Base-by-base conservation (phyloP, 1,140 invertebrate genomes). In the Gonioctena quinquepunctata region DNA sequence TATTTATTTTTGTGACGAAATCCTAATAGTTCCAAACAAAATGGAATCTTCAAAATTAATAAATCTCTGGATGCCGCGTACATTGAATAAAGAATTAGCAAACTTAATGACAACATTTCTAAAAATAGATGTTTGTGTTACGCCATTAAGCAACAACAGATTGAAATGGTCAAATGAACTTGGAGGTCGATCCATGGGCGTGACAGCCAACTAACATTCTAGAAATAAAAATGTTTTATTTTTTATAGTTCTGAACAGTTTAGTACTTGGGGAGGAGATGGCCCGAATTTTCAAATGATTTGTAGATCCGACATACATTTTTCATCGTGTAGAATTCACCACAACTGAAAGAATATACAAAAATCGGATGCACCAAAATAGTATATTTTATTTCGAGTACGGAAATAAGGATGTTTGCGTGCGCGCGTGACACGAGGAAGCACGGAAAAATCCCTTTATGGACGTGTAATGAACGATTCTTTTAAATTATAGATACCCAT, bases 121-220 rank as follows among this genome's bases (percentile, higher is more conserved):
- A 59, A 59, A 59, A 59, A 59, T 59, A 59, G 25, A 25, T 59
- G 56, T 59, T 59, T 59, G 56, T 28, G 56, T 59, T 59, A 59
- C 56, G 25, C 56, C 56, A 59, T 59, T 25, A 25, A 22, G 56
- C 26, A 59, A 59, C 26, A 59, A 59, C 56, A 25, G 56, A 59
- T 59, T 59, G 56, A 26, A 59, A 59, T 59, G 56, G 21, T 59
- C 56, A 59, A 59, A 59, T 59, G 56, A 0, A 25, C 21, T 59
- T 59, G 56, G 56, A 59, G 56, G 56, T 59, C 56, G 56, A 22
- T 7, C 11, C 56, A 59, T 59, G 56, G 56, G 56, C 56, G 56
- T 59, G 56, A 26, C 54, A 6, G 21, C 18, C 11, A 11, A 21
- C 13, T 13, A 42, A 42, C 33, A 11, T 21, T 21, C 16, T 11